Evolutionary conservation across 2,797 vertebrate genomes (phyloP).

Genomic region (Dermochelys coriacea): DNA sequence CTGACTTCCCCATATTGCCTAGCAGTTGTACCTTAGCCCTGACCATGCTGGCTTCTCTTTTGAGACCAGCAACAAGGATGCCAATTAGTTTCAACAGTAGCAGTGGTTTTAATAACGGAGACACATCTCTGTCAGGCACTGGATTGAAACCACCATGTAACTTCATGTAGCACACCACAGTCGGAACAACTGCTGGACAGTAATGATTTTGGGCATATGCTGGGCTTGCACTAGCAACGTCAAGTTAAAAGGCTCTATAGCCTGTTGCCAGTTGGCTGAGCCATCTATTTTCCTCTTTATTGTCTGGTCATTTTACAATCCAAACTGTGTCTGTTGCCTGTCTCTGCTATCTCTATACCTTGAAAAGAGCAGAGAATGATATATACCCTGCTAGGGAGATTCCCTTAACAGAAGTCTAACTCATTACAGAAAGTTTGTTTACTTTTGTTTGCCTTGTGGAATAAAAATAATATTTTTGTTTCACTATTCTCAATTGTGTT

Average conservation of each 20-base stretch:
- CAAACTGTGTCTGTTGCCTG: not conserved
- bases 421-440: not conserved
- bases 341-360: not conserved
- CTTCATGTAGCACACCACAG: not conserved
- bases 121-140: not conserved
- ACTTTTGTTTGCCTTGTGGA: slow-evolving; percentile 11
- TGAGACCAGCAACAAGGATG: not conserved
- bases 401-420: not conserved
- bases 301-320: not conserved
- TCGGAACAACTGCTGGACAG: not conserved
- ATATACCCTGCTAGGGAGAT: not conserved
- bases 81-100: not conserved
- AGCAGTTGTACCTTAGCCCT: not conserved
- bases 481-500: not conserved
- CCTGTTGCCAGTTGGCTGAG: not conserved
- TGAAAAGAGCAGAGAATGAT: not conserved
- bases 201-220: not conserved
- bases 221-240: not conserved
- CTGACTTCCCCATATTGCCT: not conserved
- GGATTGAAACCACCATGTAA: not conserved
- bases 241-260: not conserved
- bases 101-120: not conserved
- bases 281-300: not conserved
- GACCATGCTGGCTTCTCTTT: not conserved
- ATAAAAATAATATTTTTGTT: not conserved